Conservation (phyloP, 2,888 invertebrate species). For the Drosophila borborema region DNA sequence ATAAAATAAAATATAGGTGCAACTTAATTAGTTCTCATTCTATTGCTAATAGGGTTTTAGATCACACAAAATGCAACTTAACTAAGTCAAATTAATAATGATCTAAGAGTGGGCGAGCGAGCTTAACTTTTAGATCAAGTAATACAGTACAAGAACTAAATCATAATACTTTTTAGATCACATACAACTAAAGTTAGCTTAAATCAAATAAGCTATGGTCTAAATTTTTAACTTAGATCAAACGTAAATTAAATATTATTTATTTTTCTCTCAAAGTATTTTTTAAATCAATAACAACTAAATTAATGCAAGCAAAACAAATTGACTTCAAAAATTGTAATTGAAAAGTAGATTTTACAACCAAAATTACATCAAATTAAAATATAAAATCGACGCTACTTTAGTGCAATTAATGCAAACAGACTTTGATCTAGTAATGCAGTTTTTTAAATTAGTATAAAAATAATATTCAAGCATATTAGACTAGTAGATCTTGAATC, state of each 20-base stretch:
- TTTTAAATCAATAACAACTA: too few species aligned
- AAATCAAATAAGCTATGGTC: too few species aligned
- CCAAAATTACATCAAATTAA: too few species aligned
- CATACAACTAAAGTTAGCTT: too few species aligned
- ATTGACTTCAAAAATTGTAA: too few species aligned
- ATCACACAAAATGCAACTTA: not conserved
- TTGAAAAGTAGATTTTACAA: too few species aligned
- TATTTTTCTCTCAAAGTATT: too few species aligned
- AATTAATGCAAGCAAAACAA: too few species aligned
- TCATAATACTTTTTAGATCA: not conserved
- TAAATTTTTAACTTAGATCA: too few species aligned
- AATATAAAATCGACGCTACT: not conserved
- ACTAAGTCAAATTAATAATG: not conserved
- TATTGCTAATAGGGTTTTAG: not conserved
- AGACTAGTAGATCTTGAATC: constrained; percentile 3
- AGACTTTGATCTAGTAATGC: constrained; percentile 1
- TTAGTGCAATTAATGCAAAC: not conserved
- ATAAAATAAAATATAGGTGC: too few species aligned
- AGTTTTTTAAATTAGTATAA: not conserved
- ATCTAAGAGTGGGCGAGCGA: not conserved
- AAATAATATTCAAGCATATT: not conserved
- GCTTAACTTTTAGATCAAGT: not conserved
- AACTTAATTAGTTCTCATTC: too few species aligned
- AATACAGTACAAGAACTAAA: not conserved
- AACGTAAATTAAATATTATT: too few species aligned